phyloP scores from a whole-genome alignment of 2,888 invertebrate species.

The Eupithecia abbreviata region DNA sequence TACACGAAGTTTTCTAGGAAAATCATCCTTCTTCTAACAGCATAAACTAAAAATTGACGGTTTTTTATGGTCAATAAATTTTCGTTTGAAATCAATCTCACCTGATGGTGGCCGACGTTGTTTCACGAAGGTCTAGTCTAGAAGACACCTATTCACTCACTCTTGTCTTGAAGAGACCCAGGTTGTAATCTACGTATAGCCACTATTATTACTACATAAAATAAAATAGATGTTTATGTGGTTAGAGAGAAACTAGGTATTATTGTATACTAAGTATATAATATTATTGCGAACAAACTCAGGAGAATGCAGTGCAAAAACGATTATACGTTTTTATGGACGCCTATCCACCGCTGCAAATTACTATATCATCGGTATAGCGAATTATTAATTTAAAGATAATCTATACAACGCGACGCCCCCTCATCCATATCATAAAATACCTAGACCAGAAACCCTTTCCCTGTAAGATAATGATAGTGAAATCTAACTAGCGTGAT shows the following conservation, averaged over 20 bases:
- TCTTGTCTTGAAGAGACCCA: no score
- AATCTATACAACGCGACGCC: slow-evolving; percentile 2
- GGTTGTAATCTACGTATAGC: no score
- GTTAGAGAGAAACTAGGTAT: neutral
- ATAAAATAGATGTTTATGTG: neutral
- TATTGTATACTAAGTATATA: neutral
- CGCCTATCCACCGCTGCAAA: slow-evolving; percentile 5
- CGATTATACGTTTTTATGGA: neutral
- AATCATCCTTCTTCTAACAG: neutral
- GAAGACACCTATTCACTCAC: no score
- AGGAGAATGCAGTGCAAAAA: neutral
- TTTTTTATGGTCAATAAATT: no score
- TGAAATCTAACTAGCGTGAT: slow-evolving; percentile 27
- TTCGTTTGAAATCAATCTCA: no score
- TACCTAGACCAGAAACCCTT: slow-evolving; percentile 2
- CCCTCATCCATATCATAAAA: slow-evolving; percentile 4
- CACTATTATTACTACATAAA: neutral
- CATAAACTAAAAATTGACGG: no score
- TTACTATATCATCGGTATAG: neutral
- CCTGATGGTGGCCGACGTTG: no score
- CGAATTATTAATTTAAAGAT: neutral
- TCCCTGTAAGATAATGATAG: slow-evolving; percentile 19
- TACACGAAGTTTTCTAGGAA: neutral
- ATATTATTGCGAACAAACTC: no score
- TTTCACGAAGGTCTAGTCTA: no score